Base-by-base conservation (phyloP, 2,113 vertebrate genomes). In the Panthera leo region DNA sequence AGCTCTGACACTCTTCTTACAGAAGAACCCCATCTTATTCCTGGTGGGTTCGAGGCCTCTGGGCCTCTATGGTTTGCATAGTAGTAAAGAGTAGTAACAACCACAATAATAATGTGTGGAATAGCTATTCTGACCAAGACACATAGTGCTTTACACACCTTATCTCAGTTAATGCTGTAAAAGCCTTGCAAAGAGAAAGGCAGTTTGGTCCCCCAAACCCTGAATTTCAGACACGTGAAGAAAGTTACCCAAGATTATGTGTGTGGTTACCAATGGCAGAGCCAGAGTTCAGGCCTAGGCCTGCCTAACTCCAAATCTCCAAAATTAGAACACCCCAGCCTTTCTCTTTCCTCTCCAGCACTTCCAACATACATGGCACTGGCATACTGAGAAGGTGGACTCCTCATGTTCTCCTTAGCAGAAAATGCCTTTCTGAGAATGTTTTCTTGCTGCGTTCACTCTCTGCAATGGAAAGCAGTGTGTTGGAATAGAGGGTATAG, bases 351-450 rank as follows among this genome's bases (percentile, higher is more conserved):
- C 55, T 29, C 51, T 8, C 5, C 31, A 55, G 12, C 68, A 61
- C 29, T 42, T 39, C 67, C 0, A 1, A n/a, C 9, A 19, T 55
- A 5, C 42, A 12, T 27, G 29, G 5, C 21, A 0, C 3, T 31
- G 23, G 82, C n/a, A 2, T 13, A 71, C 36, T 0, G 0, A 39
- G 34, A 25, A 39, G 9, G 25, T 8, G 5, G 48, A 65, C 0
- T 7, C 70, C 42, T 65, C 88, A 5, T 0, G 0, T 19, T 18
- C 3, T 12, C 8, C 10, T 39, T 23, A 3, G 58, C 3, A 2
- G 25, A 51, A 87, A 34, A 45, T 0, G 0, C 19, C n/a, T 70
- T 88, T 84, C 73, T 21, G 53, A 13, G 0, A 18, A 19, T 16
- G n/a, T 27, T 85, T 55, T 78, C 75, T 45, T 70, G 48, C 45